Evolutionary conservation across 2,797 vertebrate species (phyloP).

Genomic region (Clarias platycephalus): DNA sequence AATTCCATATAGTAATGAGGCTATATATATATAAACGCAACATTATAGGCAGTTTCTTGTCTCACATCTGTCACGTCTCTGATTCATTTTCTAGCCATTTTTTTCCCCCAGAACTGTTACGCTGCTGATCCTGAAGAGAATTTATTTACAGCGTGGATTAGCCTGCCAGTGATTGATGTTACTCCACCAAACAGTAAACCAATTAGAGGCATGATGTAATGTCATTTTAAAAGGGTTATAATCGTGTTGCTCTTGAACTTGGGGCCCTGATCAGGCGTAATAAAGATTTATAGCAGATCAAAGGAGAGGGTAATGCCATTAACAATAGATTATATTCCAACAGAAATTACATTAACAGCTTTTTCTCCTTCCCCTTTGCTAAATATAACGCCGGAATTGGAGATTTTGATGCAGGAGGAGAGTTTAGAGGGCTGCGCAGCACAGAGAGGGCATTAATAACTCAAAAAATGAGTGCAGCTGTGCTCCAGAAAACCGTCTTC

Average conservation of each 20-base stretch:
- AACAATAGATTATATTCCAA: slow-evolving; percentile 97
- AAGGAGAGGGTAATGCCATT: slow-evolving; percentile 93
- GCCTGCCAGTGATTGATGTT: slow-evolving; percentile 97
- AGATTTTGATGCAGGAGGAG: slow-evolving; percentile 71
- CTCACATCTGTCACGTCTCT: slow-evolving; percentile 27
- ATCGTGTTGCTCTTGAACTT: slow-evolving; percentile 96
- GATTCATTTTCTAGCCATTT: slow-evolving; percentile 31
- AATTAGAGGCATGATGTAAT: slow-evolving; percentile 98
- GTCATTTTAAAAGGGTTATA: slow-evolving; percentile 98
- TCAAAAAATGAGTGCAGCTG: slow-evolving; percentile 47
- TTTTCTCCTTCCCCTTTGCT: slow-evolving; percentile 69
- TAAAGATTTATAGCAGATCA: slow-evolving; percentile 99
- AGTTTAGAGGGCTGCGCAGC: slow-evolving; percentile 54
- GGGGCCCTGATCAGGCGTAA: slow-evolving; percentile 93
- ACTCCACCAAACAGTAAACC: slow-evolving; percentile 97
- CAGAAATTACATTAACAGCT: slow-evolving; percentile 82
- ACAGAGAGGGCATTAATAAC: slow-evolving; percentile 59
- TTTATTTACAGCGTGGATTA: slow-evolving; percentile 92
- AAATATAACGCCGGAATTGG: slow-evolving; percentile 80
- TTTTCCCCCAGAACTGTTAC: slow-evolving; percentile 85
- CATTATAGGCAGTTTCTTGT: slow-evolving; percentile 11
- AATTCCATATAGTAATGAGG: not conserved
- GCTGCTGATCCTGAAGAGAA: slow-evolving; percentile 93
- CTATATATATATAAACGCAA: not conserved
- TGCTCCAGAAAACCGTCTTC: slow-evolving; percentile 30